Percentiles rank a stretch among this genome's conserved stretches.
phyloP scores from a whole-genome alignment of 2,888 invertebrate species.

The Eristalis tenax region DNA sequence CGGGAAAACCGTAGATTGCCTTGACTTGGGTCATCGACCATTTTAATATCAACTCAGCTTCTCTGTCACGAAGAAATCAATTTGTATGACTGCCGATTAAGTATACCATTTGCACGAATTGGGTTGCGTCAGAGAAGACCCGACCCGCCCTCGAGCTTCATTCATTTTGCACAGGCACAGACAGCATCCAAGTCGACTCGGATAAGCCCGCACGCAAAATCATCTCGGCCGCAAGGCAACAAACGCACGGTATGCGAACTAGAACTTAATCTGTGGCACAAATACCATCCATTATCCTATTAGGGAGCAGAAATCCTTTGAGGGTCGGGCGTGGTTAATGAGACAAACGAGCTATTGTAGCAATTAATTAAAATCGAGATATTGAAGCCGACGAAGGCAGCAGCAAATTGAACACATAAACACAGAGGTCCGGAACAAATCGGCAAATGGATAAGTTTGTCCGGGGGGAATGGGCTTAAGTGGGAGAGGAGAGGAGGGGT shows the following conservation, averaged over 20 bases:
- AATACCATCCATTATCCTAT: slow-evolving; percentile 65
- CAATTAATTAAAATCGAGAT: slow-evolving; percentile 67
- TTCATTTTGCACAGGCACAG: slow-evolving; percentile 7
- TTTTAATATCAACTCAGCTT: slow-evolving; percentile 9
- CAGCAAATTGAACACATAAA: slow-evolving; percentile 60
- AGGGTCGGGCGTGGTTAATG: slow-evolving; percentile 61
- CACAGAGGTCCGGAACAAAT: slow-evolving; percentile 4
- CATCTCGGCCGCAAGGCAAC: not conserved
- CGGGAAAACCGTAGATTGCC: slow-evolving; percentile 1
- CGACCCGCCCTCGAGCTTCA: slow-evolving; percentile 1
- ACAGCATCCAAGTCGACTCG: not conserved
- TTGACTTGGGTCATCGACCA: slow-evolving; percentile 40
- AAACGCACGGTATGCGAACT: slow-evolving; percentile 11
- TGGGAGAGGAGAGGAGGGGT: not conserved
- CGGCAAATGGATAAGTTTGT: slow-evolving; percentile 41
- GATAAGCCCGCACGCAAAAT: slow-evolving; percentile 29
- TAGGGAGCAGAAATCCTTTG: slow-evolving; percentile 53
- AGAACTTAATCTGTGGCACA: slow-evolving; percentile 66
- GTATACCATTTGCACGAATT: slow-evolving; percentile 28
- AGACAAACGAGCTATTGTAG: slow-evolving; percentile 68
- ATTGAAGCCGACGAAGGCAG: slow-evolving; percentile 51
- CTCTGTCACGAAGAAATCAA: slow-evolving; percentile 25
- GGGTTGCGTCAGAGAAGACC: slow-evolving; percentile 2
- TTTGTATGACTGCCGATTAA: slow-evolving; percentile 19
- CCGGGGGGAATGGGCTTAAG: slow-evolving; percentile 24